These are phyloP conservation scores for Fundulus diaphanus DNA, from an alignment of 2,797 vertebrate genomes.

Conservation along the genomic window DNA sequence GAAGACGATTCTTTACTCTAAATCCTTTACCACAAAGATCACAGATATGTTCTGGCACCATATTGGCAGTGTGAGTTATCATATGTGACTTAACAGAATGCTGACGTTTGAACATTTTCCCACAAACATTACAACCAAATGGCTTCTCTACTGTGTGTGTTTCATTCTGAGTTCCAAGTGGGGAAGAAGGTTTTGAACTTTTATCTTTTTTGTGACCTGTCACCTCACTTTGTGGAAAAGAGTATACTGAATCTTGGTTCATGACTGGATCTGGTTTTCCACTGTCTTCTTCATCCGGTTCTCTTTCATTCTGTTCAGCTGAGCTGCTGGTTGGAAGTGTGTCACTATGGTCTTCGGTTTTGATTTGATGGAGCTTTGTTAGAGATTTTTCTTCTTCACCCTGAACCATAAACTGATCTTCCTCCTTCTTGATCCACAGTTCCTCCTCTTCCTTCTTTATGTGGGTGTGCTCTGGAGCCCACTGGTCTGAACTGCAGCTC, in stretches of 20 bases:
- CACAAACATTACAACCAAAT: constrained; percentile 1
- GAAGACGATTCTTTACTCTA: neutral
- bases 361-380: neutral
- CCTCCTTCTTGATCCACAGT: neutral
- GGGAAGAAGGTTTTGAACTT: neutral
- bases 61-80: neutral
- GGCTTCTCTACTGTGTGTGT: no score
- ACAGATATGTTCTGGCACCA: neutral
- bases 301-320: neutral
- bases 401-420: neutral
- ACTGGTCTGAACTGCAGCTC: neutral
- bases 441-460: neutral
- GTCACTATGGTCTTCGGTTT: neutral
- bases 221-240: neutral
- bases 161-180: neutral
- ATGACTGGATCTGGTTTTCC: neutral
- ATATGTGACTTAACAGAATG: neutral
- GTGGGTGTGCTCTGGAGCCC: neutral
- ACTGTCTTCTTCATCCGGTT: neutral
- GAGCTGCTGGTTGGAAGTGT: no score
- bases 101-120: neutral
- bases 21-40: neutral
- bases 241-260: neutral
- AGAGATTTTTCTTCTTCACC: neutral
- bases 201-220: no score